Percentiles rank a stretch among this genome's conserved stretches.
These are phyloP conservation scores for Ormyrus labotus DNA, from an alignment of 2,888 invertebrate species.

Conservation along the genomic window DNA sequence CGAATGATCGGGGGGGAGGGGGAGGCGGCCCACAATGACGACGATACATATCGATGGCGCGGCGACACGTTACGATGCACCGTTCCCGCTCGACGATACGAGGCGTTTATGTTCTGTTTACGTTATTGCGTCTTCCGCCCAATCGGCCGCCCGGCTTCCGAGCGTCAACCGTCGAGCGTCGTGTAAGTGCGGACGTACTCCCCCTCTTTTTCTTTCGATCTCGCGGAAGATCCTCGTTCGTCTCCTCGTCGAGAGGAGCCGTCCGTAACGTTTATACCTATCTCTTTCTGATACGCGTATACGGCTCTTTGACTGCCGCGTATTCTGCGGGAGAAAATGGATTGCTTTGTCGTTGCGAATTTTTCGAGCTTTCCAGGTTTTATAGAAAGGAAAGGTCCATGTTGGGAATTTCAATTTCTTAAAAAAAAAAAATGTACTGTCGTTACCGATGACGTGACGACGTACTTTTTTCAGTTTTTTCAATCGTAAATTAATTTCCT, in stretches of 20 bases:
- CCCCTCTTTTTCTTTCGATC: background rate
- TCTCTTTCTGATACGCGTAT: background rate
- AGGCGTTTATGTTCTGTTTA: conserved; percentile 65
- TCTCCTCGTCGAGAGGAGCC: too few relatives aligned
- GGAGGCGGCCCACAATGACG: conserved; percentile 3
- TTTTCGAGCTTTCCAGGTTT: too few relatives aligned
- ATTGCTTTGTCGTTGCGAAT: too few relatives aligned
- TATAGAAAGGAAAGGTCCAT: too few relatives aligned
- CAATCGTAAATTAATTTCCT: too few relatives aligned
- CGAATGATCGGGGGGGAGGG: conserved; percentile 3
- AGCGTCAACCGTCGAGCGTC: background rate
- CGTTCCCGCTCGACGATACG: conserved; percentile 58
- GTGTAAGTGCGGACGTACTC: background rate
- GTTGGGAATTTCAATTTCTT: too few relatives aligned
- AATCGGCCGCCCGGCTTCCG: conserved; percentile 19
- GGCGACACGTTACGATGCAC: conserved; percentile 54
- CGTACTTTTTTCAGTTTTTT: too few relatives aligned
- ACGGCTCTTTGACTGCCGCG: too few relatives aligned
- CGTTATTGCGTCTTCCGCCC: conserved; percentile 59
- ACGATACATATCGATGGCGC: conserved; percentile 29
- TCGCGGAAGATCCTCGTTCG: background rate
- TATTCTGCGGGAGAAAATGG: too few relatives aligned
- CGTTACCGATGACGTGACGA: too few relatives aligned
- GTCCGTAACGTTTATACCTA: too few relatives aligned
- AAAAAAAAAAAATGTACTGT: too few relatives aligned